Evolutionary conservation across 2,797 vertebrate genomes (phyloP).

Genomic region (Hafferia zeledoni): DNA sequence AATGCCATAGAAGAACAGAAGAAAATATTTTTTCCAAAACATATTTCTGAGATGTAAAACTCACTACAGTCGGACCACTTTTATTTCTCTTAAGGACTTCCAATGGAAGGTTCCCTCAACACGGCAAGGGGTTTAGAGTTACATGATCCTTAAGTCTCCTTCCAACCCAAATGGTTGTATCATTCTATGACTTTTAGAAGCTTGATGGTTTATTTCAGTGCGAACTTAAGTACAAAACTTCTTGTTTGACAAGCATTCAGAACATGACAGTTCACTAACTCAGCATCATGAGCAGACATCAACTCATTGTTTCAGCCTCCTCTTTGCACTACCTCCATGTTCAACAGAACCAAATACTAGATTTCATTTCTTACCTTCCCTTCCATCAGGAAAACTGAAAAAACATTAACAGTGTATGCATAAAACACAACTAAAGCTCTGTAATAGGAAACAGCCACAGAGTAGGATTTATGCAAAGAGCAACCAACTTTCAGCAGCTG

Average conservation of each 20-base stretch:
- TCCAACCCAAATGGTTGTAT: background rate
- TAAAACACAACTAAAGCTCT: background rate
- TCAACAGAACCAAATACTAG: background rate
- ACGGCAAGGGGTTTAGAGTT: fast-evolving
- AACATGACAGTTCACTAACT: background rate
- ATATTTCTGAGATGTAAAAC: background rate
- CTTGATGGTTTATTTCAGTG: background rate
- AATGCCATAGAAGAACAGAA: background rate
- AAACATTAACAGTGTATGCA: background rate
- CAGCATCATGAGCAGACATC: background rate
- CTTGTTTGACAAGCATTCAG: background rate
- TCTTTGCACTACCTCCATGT: background rate
- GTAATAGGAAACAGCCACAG: background rate
- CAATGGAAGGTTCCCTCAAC: background rate
- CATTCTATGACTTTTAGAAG: background rate
- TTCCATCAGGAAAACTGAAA: background rate
- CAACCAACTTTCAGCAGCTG: background rate
- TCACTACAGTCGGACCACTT: background rate
- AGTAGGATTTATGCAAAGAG: background rate
- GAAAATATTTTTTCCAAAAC: background rate
- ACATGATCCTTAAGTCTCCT: background rate
- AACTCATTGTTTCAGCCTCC: background rate
- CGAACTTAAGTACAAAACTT: background rate
- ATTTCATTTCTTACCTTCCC: background rate
- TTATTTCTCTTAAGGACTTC: background rate